phyloP scores from a whole-genome alignment of 2,888 invertebrate genomes.

The Tridacna crocea region DNA sequence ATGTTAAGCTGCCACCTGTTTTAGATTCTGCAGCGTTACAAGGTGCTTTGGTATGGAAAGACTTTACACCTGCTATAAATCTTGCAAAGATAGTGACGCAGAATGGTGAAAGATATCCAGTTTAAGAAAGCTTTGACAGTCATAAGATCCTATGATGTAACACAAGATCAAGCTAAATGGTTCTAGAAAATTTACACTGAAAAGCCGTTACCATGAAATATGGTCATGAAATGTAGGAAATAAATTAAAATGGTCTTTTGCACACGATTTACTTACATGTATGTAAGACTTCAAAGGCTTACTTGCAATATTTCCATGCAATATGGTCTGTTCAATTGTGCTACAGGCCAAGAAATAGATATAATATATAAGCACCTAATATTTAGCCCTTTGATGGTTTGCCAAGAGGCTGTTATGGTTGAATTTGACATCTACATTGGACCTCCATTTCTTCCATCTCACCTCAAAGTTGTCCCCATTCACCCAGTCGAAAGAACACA shows the following conservation, averaged over 20 bases:
- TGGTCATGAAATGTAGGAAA: too few species aligned
- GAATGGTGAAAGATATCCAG: too few species aligned
- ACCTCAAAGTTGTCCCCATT: conserved; percentile 58
- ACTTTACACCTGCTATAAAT: too few species aligned
- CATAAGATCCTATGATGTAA: too few species aligned
- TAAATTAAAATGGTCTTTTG: too few species aligned
- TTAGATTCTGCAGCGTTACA: conserved; percentile 54
- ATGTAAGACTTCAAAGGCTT: conserved; percentile 35
- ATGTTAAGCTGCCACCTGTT: conserved; percentile 63
- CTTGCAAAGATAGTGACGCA: too few species aligned
- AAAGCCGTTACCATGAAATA: too few species aligned
- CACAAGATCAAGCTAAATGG: too few species aligned
- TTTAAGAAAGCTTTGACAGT: too few species aligned
- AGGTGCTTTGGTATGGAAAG: conserved; percentile 50
- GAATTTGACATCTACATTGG: conserved; percentile 58
- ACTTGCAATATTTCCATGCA: conserved; percentile 54
- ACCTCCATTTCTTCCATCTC: conserved; percentile 51
- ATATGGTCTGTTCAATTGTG: conserved; percentile 63
- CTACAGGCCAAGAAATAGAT: conserved; percentile 50
- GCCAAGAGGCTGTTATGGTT: conserved; percentile 56
- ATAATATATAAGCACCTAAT: conserved; percentile 34
- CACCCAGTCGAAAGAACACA: conserved; percentile 55
- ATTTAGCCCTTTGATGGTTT: too few species aligned
- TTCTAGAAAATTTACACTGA: too few species aligned
- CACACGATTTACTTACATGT: conserved; percentile 32